Evolutionary conservation across 2,113 vertebrate genomes (phyloP), one percentile per base, ranked within the genome.

Genomic region (Pteruthius melanotis): DNA sequence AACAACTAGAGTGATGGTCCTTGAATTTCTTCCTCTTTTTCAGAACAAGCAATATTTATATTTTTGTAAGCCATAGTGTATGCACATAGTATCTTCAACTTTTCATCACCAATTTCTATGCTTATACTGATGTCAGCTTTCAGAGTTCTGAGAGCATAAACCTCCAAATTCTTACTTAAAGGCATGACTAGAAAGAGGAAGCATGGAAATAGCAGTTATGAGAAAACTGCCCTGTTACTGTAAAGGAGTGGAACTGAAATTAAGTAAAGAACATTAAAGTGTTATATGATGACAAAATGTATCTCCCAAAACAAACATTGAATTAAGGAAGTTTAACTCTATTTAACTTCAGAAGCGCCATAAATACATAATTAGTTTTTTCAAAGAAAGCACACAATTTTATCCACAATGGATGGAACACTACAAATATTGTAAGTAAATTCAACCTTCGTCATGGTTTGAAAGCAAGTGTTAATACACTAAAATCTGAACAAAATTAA

Each of bases 231-330:
- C 15, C 52, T 53, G 23, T 49, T 72, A 42, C 44, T 74, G 47
- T 42, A 91, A 66, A 70, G 15, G 9, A 70, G 35, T 39, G 35
- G 59, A 95, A 94, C 23, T 42, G 72, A 95, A 96, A 88, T 68
- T 22, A 77, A 69, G 44, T 71, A 18, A 83, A 76, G 60, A 53
- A 61, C 23, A 72, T 20, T 20, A 52, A 88, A 90, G 18, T 11
- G 15, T 21, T 53, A 31, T 16, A 69, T 9, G 15, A 60, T 18
- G 20, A 54, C 57, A 90, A 86, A 65, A 52, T 3, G 0, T 23
- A 68, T 52, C 17, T 61, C 77, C n/a, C 49, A 76, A 93, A 94
- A 49, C 3, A 33, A 90, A 65, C 12, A 57, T 9, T 44, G 15
- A 89, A 75, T 64, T 80, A 53, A 33, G 37, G 49, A 94, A 80